Evolutionary conservation across 2,113 vertebrate genomes (phyloP).

Genomic region (Uria lomvia): DNA sequence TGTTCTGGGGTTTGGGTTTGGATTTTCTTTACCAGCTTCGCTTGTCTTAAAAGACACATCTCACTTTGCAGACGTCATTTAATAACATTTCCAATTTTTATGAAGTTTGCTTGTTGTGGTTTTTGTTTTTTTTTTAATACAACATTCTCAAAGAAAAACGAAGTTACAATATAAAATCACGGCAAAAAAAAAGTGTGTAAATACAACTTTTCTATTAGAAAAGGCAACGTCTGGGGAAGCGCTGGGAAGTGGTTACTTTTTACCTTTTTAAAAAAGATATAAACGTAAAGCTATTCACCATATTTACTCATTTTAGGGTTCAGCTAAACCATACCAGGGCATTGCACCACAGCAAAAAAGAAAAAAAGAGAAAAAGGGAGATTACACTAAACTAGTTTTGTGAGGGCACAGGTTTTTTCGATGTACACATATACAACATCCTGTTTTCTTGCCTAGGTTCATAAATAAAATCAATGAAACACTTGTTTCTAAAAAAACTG

Average conservation of each 20-base stretch:
- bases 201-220: slow-evolving; percentile 39
- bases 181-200: neutral
- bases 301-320: neutral
- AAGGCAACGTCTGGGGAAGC: neutral
- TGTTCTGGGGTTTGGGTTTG: neutral
- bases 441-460: neutral
- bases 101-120: neutral
- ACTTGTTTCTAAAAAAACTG: neutral
- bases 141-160: slow-evolving; percentile 31
- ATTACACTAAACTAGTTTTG: neutral
- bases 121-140: slow-evolving; percentile 26
- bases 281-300: slow-evolving; percentile 20
- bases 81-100: slow-evolving; percentile 41
- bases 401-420: neutral
- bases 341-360: neutral
- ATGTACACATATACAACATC: neutral
- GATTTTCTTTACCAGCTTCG: neutral
- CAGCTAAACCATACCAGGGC: neutral
- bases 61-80: neutral
- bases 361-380: neutral
- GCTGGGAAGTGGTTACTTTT: neutral
- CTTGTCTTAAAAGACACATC: neutral
- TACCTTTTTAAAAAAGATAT: neutral
- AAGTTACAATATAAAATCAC: slow-evolving; percentile 62
- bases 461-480: slow-evolving; percentile 23